phyloP scores from a whole-genome alignment of 2,113 vertebrate species.

The Eurypyga helias region DNA sequence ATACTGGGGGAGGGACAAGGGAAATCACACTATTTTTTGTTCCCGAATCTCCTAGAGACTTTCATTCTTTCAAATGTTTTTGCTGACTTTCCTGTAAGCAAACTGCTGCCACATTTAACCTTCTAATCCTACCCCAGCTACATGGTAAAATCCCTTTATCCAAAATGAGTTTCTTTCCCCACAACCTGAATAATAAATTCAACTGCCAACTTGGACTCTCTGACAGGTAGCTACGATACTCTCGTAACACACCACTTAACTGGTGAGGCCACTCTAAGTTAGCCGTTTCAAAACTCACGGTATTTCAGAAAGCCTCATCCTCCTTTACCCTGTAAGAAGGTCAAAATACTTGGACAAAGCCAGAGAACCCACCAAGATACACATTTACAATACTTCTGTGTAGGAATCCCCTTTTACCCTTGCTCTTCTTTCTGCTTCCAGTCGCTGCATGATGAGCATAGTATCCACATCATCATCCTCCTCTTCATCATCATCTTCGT shows the following conservation, averaged over 20 bases:
- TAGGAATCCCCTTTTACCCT: slow-evolving; percentile 85
- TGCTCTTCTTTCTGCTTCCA: slow-evolving; percentile 96
- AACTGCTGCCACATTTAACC: background rate
- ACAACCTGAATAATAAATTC: background rate
- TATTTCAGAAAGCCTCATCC: background rate
- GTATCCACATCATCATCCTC: slow-evolving; percentile 98
- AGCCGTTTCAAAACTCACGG: background rate
- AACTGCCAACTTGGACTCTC: background rate
- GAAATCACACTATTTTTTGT: background rate
- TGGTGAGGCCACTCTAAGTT: background rate
- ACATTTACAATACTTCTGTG: background rate
- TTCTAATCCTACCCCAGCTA: background rate
- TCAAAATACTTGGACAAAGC: background rate
- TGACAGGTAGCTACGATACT: background rate
- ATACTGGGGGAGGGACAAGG: background rate
- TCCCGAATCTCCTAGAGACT: background rate
- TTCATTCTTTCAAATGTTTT: background rate
- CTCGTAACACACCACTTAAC: background rate
- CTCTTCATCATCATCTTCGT: slow-evolving; percentile 94
- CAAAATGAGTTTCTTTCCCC: background rate
- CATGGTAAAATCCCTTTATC: background rate
- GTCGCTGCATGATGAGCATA: slow-evolving; percentile 93
- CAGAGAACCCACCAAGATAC: background rate
- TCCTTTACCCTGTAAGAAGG: background rate
- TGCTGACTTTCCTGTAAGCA: background rate